Evolutionary conservation across 2,888 invertebrate genomes (phyloP).

Genomic region (Cheilosia vulpina): DNA sequence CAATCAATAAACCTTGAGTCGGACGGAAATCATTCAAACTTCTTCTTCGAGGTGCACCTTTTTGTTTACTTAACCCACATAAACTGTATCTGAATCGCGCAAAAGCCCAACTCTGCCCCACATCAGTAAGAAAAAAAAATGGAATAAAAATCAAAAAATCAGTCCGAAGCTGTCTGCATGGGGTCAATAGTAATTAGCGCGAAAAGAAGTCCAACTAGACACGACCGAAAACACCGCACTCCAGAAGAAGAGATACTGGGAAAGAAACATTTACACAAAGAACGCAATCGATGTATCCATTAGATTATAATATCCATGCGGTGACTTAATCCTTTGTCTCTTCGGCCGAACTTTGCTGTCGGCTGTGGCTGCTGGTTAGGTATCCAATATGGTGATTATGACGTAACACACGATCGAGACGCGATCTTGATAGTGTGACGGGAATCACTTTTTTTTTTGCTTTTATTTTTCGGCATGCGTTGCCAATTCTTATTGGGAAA

Average conservation of each 20-base stretch:
- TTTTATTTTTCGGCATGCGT: slow-evolving; percentile 13
- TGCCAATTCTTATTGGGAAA: not conserved
- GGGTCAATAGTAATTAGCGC: slow-evolving; percentile 62
- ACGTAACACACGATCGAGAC: slow-evolving; percentile 68
- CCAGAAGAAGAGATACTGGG: not conserved
- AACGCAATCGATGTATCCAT: slow-evolving; percentile 70
- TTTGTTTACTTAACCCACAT: slow-evolving; percentile 32
- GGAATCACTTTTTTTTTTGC: slow-evolving; percentile 47
- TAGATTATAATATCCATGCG: slow-evolving; percentile 63
- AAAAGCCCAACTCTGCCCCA: slow-evolving; percentile 36
- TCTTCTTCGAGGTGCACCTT: not conserved
- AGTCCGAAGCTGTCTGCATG: slow-evolving; percentile 41
- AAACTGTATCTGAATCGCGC: slow-evolving; percentile 21
- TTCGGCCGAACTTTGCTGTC: slow-evolving; percentile 25
- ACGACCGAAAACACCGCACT: slow-evolving; percentile 7
- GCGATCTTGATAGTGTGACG: slow-evolving; percentile 62
- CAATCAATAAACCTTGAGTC: slow-evolving; percentile 20
- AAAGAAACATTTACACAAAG: slow-evolving; percentile 34
- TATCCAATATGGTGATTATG: slow-evolving; percentile 67
- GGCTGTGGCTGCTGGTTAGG: slow-evolving; percentile 21
- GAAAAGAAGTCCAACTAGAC: slow-evolving; percentile 35
- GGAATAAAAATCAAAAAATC: slow-evolving; percentile 5
- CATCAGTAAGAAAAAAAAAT: slow-evolving; percentile 10
- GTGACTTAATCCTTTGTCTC: slow-evolving; percentile 72
- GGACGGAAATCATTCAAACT: slow-evolving; percentile 21